Percentiles rank a stretch among this genome's conserved stretches.
phyloP scores from a whole-genome alignment of 2,797 vertebrate genomes.

The Etheostoma nigrum region DNA sequence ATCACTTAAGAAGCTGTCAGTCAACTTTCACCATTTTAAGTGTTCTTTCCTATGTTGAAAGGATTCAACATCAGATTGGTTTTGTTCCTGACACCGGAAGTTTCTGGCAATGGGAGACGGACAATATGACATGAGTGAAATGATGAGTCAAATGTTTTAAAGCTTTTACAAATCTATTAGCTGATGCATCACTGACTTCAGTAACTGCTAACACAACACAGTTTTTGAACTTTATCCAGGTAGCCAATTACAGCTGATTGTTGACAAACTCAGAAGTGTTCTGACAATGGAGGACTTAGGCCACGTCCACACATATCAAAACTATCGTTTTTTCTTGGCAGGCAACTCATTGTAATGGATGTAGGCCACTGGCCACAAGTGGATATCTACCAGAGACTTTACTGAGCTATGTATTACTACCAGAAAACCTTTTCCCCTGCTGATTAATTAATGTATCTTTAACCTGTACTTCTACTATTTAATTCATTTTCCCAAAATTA shows the following conservation, averaged over 20 bases:
- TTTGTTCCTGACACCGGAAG: neutral
- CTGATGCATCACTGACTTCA: conserved; percentile 52
- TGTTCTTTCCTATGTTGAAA: conserved; percentile 8
- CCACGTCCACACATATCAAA: too few species aligned
- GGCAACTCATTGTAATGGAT: conserved; percentile 44
- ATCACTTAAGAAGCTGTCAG: neutral
- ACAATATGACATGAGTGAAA: neutral
- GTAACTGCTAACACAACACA: conserved; percentile 42
- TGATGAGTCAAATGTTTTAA: neutral
- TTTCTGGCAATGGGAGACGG: neutral
- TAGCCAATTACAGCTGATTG: conserved; percentile 47
- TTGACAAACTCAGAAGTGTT: conserved; percentile 34
- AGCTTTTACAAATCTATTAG: neutral
- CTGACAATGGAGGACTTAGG: conserved; percentile 29
- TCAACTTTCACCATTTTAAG: conserved; percentile 8
- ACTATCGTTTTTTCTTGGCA: neutral
- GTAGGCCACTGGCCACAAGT: conserved; percentile 38
- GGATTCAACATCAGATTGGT: neutral
- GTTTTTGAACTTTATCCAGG: conserved; percentile 57
- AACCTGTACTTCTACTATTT: neutral
- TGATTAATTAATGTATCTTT: conserved; percentile 13
- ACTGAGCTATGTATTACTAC: neutral
- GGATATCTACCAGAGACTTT: neutral
- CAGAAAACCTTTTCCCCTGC: neutral
- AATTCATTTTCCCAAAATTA: neutral